Evolutionary conservation across 92 coral and sea anemone genomes (phyloP), one percentile per base, ranked within the genome.

Genomic region (Epizoanthus fatuus): DNA sequence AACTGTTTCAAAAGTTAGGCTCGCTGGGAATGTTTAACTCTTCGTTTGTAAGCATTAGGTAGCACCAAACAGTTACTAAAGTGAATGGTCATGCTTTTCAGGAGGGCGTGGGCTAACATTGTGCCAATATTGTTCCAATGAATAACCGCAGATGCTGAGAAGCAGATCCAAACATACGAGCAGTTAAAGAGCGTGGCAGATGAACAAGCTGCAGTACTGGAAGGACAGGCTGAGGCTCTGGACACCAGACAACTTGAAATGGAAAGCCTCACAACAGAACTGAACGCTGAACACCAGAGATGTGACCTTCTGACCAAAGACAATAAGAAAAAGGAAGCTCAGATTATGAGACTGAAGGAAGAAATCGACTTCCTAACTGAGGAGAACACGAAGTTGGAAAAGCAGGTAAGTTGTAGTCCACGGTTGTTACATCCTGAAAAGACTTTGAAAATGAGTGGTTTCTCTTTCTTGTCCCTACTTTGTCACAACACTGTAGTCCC

Each of bases 211-310:
- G 45, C 20, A 3, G 64, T 88, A 3, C 84, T 93, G 74, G 83
- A 78, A 13, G 94, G 86, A n/a, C 97, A 93, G 79, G 86, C 81
- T 6, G 81, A 86, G 42, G 97, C 94, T 11, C 80, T 93, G 22
- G 89, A 91, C 39, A 88, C 77, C 35, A 79, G 94, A 1, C 97
- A 93, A 57, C 52, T 16, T 42, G 97, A 93, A 66, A 86, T 93
- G 8, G 93, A 93, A 51, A 56, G 84, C 39, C 87, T 93, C 15
- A 47, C 88, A 1, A 77, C 81, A 1, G 97, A 91, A 17, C 45
- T 81, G 37, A 85, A 81, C 35, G 68, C 62, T 0, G 84, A 87
- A 63, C 86, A 71, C 29, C 89, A 88, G 15, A 85, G 77, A 32
- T 74, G 72, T 0, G 73, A 65, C 10, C 29, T 89, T 6, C 62